A percentile compares a stretch with the other conserved stretches of the same genome.
phyloP scores from a whole-genome alignment of 2,113 vertebrate genomes.

The Sapayoa aenigma region DNA sequence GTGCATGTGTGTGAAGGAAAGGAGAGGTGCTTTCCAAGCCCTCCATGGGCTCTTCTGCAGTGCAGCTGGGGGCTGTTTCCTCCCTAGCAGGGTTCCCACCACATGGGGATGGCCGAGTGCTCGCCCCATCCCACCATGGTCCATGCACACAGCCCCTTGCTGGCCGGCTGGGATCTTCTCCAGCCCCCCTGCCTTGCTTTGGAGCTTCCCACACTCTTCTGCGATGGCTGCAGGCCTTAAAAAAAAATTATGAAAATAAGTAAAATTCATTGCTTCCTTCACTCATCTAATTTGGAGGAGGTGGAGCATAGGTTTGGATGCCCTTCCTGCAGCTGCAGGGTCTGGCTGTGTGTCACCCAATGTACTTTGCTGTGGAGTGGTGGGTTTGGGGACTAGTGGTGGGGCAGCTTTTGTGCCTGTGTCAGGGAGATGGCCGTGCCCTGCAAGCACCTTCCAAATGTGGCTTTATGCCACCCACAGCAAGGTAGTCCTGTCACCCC shows the following conservation, averaged over 20 bases:
- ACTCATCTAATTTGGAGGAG: neutral
- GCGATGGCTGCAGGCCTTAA: neutral
- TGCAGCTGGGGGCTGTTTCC: neutral
- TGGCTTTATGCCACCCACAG: neutral
- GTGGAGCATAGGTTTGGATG: neutral
- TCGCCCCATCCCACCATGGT: neutral
- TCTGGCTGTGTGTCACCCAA: fast-evolving
- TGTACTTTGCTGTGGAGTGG: neutral
- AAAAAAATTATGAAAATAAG: neutral
- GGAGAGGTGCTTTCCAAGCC: neutral
- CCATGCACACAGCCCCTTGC: fast-evolving
- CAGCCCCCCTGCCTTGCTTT: neutral
- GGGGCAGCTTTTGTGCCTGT: neutral
- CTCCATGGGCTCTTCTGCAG: neutral
- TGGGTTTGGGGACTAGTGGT: neutral
- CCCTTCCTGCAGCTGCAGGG: neutral
- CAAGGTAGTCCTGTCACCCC: fast-evolving
- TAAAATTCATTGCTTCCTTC: neutral
- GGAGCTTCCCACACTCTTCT: neutral
- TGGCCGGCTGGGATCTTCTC: neutral
- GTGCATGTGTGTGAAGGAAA: neutral
- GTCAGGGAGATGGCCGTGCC: neutral
- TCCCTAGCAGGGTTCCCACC: neutral
- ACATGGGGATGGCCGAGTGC: neutral
- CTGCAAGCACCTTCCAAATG: neutral